These are phyloP conservation scores for Serripes groenlandicus DNA, from an alignment of 2,888 invertebrate genomes.

Conservation along the genomic window DNA sequence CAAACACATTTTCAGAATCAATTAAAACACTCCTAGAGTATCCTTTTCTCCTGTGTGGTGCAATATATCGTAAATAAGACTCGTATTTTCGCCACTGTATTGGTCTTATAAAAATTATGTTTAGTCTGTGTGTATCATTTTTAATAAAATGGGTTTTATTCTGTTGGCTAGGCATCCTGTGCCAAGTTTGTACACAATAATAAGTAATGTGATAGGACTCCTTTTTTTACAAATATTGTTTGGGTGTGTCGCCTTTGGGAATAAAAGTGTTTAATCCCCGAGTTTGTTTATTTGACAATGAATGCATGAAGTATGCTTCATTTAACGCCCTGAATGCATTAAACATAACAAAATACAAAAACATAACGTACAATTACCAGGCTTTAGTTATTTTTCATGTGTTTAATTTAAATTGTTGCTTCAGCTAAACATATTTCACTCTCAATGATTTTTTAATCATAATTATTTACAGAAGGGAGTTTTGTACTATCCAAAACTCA, in stretches of 20 bases:
- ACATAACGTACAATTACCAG: too few species aligned
- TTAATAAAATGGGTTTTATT: conserved; percentile 19
- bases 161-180: conserved; percentile 19
- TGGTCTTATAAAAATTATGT: conserved; percentile 22
- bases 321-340: not conserved
- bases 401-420: too few species aligned
- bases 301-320: not conserved
- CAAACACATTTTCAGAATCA: not conserved
- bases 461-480: too few species aligned
- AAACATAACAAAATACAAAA: too few species aligned
- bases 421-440: too few species aligned
- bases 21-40: not conserved
- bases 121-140: conserved; percentile 37
- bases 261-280: conserved; percentile 8
- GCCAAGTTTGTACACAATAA: conserved; percentile 37
- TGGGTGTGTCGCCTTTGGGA: conserved; percentile 12
- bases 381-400: too few species aligned
- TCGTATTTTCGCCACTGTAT: conserved; percentile 14
- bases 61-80: conserved; percentile 29
- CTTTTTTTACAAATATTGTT: conserved; percentile 13
- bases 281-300: not conserved
- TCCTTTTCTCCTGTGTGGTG: not conserved
- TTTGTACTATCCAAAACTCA: too few species aligned
- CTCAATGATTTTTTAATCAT: too few species aligned
- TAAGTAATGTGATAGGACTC: conserved; percentile 33